A percentile compares a stretch with the other conserved stretches of the same genome.
These are phyloP conservation scores for Mus pahari DNA, from an alignment of 2,113 vertebrate species.

Conservation along the genomic window DNA sequence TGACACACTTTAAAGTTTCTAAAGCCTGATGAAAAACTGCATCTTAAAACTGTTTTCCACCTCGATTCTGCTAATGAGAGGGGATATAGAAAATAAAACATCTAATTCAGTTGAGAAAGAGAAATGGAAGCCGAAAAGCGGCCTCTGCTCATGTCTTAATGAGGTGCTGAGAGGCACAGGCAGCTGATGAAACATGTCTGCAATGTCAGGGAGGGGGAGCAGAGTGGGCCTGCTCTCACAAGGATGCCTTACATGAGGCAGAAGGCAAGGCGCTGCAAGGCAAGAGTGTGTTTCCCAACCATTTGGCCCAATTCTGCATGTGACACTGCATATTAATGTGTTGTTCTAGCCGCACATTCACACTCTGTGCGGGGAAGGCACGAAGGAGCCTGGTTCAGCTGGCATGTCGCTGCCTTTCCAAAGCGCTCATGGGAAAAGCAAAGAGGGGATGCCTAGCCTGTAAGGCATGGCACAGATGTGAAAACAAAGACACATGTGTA, in stretches of 20 bases:
- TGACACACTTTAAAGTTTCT: background rate
- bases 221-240: background rate
- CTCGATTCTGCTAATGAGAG: slow-evolving; percentile 1
- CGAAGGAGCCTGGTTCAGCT: background rate
- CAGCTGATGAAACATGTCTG: slow-evolving; percentile 57
- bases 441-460: background rate
- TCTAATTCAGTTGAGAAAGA: slow-evolving; percentile 61
- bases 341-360: background rate
- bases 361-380: background rate
- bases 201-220: background rate
- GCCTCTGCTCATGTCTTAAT: slow-evolving; percentile 17
- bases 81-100: background rate
- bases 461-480: background rate
- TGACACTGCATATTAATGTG: background rate
- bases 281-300: background rate
- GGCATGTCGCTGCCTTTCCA: background rate
- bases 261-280: background rate
- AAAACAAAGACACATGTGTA: background rate
- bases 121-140: background rate
- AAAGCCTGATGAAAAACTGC: background rate
- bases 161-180: background rate
- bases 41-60: background rate
- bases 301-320: background rate
- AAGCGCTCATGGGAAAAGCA: background rate
- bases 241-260: background rate